These are phyloP conservation scores for Porites australiensis DNA, from an alignment of 64 coral and sea anemone species.

Conservation along the genomic window DNA sequence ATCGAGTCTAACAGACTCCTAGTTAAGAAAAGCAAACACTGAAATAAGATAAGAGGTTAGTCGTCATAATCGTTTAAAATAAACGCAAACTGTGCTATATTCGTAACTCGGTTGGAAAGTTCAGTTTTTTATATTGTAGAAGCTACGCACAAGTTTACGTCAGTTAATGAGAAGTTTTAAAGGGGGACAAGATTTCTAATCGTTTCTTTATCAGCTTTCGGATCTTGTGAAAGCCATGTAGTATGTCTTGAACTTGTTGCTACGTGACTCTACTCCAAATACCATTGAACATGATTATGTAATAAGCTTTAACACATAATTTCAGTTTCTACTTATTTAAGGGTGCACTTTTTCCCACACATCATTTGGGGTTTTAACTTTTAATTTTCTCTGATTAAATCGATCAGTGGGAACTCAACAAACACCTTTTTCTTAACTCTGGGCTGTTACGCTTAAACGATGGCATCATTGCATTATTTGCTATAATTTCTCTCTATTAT, in stretches of 20 bases:
- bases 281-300: too few species aligned
- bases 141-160: background rate
- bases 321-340: too few species aligned
- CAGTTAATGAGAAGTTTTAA: slow-evolving; percentile 5
- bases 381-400: too few species aligned
- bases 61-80: background rate
- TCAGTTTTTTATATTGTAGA: slow-evolving; percentile 34
- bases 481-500: too few species aligned
- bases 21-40: slow-evolving; percentile 42
- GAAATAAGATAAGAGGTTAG: slow-evolving; percentile 55
- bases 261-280: background rate
- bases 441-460: too few species aligned
- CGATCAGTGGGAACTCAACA: too few species aligned
- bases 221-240: background rate
- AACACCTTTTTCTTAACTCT: too few species aligned
- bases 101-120: background rate
- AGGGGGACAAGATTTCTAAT: background rate
- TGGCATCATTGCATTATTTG: too few species aligned
- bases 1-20: slow-evolving; percentile 46
- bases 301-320: too few species aligned
- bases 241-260: background rate
- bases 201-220: background rate
- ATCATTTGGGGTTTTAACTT: background rate
- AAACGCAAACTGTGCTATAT: background rate
- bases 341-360: too few species aligned